These are phyloP conservation scores for Microdon myrmicae DNA, from an alignment of 2,888 invertebrate species.

Conservation along the genomic window DNA sequence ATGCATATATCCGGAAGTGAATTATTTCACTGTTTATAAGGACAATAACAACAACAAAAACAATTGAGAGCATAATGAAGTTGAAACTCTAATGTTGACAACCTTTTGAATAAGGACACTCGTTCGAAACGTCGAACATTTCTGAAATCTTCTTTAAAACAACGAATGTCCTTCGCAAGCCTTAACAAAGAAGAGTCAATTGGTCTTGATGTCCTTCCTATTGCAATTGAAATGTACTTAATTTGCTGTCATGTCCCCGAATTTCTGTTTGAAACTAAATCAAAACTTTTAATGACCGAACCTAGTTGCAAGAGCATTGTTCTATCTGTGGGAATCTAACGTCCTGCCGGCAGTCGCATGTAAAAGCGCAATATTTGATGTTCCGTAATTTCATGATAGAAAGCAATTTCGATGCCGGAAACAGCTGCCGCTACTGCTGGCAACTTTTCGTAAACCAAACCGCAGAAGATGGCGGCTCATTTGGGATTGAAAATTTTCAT, in stretches of 20 bases:
- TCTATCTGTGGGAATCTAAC: neutral
- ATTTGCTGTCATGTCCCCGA: too few relatives aligned
- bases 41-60: too few relatives aligned
- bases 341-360: constrained; percentile 26
- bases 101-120: constrained; percentile 30
- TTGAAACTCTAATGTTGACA: constrained; percentile 41
- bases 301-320: constrained; percentile 3
- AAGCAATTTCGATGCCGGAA: constrained; percentile 25
- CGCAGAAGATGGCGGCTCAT: constrained; percentile 5
- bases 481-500: constrained; percentile 29
- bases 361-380: constrained; percentile 32
- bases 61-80: constrained; percentile 42
- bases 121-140: constrained; percentile 17
- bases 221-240: too few relatives aligned
- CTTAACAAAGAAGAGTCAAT: too few relatives aligned
- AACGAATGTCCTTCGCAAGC: too few relatives aligned
- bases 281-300: constrained; percentile 34
- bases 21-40: constrained; percentile 17
- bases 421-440: constrained; percentile 22
- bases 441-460: too few relatives aligned
- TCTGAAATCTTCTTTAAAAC: too few relatives aligned
- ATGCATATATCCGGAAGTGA: constrained; percentile 29
- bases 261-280: constrained; percentile 17
- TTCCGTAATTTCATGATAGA: constrained; percentile 20
- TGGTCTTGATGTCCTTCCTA: too few relatives aligned